Evolutionary conservation across 2,113 vertebrate genomes (phyloP).

Genomic region (Shinisaurus crocodilurus): DNA sequence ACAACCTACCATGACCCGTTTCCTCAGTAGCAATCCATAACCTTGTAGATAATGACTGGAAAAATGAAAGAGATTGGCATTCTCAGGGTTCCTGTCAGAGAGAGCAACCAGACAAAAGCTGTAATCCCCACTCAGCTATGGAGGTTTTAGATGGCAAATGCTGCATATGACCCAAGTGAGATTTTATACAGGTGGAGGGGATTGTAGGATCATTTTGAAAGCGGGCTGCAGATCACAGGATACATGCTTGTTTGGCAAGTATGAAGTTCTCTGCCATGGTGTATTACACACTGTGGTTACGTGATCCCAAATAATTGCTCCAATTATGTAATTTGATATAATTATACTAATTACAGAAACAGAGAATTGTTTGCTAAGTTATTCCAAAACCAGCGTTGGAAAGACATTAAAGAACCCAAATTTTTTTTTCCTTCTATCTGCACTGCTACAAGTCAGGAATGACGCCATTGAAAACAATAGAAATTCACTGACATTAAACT

Average conservation of each 20-base stretch:
- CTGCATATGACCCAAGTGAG: not conserved
- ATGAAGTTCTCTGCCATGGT: conserved; percentile 63
- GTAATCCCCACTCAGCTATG: not conserved
- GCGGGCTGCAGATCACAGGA: conserved; percentile 69
- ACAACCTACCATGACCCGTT: not conserved
- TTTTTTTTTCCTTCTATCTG: conserved; percentile 66
- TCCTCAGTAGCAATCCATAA: not conserved
- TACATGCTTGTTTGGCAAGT: conserved; percentile 56
- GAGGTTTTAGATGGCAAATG: not conserved
- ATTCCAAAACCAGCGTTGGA: conserved; percentile 73
- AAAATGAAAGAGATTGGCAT: not conserved
- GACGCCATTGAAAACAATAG: conserved; percentile 68
- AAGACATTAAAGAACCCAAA: conserved; percentile 72
- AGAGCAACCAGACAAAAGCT: not conserved
- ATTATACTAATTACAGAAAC: conserved; percentile 64
- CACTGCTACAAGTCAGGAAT: conserved; percentile 71
- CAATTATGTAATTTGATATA: conserved; percentile 73
- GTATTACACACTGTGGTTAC: conserved; percentile 70
- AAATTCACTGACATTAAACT: conserved; percentile 45
- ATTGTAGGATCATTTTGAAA: conserved; percentile 45
- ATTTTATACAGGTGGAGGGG: not conserved
- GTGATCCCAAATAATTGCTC: conserved; percentile 65
- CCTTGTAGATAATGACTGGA: not conserved
- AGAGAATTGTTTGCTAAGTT: conserved; percentile 61
- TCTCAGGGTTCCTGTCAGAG: not conserved